These are phyloP conservation scores for Heterocephalus glaber DNA, from an alignment of 2,113 vertebrate species.

Conservation along the genomic window DNA sequence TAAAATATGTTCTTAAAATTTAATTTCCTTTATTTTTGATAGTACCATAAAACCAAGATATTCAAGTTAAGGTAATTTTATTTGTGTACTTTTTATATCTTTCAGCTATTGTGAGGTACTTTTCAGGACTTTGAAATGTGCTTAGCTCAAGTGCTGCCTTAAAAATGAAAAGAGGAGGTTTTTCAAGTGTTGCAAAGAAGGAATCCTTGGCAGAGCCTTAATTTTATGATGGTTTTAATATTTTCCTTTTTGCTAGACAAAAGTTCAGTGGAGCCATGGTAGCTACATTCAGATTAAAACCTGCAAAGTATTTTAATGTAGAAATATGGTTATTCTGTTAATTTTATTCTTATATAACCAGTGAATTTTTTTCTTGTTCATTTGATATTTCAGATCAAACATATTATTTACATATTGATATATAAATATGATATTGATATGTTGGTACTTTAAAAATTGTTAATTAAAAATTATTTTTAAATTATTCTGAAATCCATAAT, in stretches of 20 bases:
- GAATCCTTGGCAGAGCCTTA: background rate
- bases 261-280: background rate
- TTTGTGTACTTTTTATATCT: conserved; percentile 24
- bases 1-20: conserved; percentile 76
- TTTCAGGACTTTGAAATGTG: conserved; percentile 30
- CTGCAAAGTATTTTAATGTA: background rate
- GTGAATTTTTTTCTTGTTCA: background rate
- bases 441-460: background rate
- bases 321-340: background rate
- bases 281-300: background rate
- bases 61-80: conserved; percentile 60
- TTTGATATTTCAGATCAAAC: background rate
- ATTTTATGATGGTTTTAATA: conserved; percentile 27
- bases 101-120: background rate
- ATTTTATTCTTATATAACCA: background rate
- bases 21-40: conserved; percentile 80
- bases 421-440: too few relatives aligned
- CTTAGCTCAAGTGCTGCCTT: conserved; percentile 34
- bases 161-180: conserved; percentile 1
- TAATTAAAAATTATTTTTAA: background rate
- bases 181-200: background rate
- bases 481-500: background rate
- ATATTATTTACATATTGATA: background rate
- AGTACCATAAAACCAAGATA: conserved; percentile 52
- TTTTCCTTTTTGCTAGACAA: conserved; percentile 30